Base-by-base conservation (phyloP, 2,888 invertebrate genomes). In the Perizoma affinitatum region DNA sequence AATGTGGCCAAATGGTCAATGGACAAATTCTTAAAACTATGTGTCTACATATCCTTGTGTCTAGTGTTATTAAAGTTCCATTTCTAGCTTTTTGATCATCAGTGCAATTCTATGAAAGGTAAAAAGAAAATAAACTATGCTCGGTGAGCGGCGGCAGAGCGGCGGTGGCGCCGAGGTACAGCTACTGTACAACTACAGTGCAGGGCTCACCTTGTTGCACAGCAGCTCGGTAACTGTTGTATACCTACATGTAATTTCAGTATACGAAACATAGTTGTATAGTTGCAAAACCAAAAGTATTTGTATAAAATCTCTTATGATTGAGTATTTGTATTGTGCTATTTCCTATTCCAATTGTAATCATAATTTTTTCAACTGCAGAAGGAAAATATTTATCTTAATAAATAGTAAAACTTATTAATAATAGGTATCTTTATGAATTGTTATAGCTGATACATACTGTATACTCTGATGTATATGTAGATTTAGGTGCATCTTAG, bases 21-120 rank as follows among this genome's bases (percentile, higher is more conserved):
- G 78, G 78, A 82, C 80, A 76, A 76, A 73, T 79, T 71, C 64
- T 78, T 73, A 76, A 73, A 71, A 68, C 73, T 74, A 65, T 75
- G 74, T 84, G 77, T 80, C 70, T 76, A 76, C 54, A 57, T 63
- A 63, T 58, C 58, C 35, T 52, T 65, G 61, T 66, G 65, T 63
- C 44, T 69, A 54, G 49, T 48, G 43, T 52, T 9, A 10, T 46
- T 47, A 10, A 38, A 34, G 22, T 22, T 22, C 3, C 22, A 22
- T 22, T 22, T 9, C 35, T 36, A 38, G 6, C 10, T 49, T 54
- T 10, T 49, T 35, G 49, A 44, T 42, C 10, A 44, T 36, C 38
- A 48, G 44, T 38, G 42, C 9, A 40, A 35, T 49, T 43, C 9
- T 46, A 46, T 11, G 11, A n/a, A 54, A 34, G 34, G 8, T 50